These are phyloP conservation scores for Oreonectes daqikongensis DNA, from an alignment of 2,797 vertebrate genomes.

Conservation along the genomic window DNA sequence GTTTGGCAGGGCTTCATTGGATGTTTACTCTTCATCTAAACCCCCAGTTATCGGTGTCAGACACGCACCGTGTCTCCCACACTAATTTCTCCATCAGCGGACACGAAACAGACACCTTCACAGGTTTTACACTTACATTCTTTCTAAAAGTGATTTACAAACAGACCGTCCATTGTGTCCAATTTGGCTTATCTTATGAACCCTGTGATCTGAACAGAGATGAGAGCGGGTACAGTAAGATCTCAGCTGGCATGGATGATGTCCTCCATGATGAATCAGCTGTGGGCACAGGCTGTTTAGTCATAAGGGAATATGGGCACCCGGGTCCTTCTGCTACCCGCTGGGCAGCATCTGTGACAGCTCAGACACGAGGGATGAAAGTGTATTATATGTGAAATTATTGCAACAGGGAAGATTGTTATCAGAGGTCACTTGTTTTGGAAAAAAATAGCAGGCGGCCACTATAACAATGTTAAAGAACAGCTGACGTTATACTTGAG, in stretches of 20 bases:
- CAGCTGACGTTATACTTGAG: conserved; percentile 51
- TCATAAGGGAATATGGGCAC: conserved; percentile 35
- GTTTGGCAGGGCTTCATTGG: conserved; percentile 40
- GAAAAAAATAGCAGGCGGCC: conserved; percentile 48
- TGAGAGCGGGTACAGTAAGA: not conserved
- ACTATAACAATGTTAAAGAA: conserved; percentile 59
- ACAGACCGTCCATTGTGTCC: not conserved
- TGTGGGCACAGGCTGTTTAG: conserved; percentile 12
- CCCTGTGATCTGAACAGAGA: not conserved
- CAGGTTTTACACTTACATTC: not conserved
- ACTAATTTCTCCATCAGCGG: conserved; percentile 19
- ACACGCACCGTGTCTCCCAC: conserved; percentile 18
- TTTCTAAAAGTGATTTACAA: conserved; percentile 10
- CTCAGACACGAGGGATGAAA: conserved; percentile 5
- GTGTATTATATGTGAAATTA: conserved; percentile 52
- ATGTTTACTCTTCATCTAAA: conserved; percentile 44
- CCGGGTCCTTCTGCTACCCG: conserved; percentile 38
- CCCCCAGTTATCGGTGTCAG: conserved; percentile 22
- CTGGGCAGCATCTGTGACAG: conserved; percentile 44
- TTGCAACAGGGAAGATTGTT: conserved; percentile 50
- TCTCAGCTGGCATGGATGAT: conserved; percentile 12
- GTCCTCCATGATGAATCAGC: conserved; percentile 45
- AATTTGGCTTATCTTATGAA: conserved; percentile 1
- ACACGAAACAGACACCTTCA: not conserved
- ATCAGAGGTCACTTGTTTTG: conserved; percentile 57